These are phyloP conservation scores for Spodoptera picta DNA, from an alignment of 2,888 invertebrate species.

Conservation along the genomic window DNA sequence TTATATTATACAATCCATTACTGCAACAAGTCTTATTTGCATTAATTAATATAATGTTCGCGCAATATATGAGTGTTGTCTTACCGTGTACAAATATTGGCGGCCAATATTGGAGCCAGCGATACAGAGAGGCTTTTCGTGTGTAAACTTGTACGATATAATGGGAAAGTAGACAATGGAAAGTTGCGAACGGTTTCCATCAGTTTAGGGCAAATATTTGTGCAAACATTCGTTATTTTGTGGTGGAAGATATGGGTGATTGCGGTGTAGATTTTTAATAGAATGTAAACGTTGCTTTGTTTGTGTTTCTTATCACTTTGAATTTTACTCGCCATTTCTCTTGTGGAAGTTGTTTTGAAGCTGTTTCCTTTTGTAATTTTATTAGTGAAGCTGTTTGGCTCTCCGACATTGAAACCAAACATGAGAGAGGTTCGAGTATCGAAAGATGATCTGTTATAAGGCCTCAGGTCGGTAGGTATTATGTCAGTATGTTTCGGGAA, in stretches of 20 bases:
- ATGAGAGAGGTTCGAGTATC: no score
- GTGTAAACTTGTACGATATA: conserved; percentile 72
- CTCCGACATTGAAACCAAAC: no score
- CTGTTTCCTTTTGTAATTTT: no score
- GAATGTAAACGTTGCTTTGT: not conserved
- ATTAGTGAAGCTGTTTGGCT: no score
- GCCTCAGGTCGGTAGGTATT: no score
- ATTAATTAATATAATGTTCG: conserved; percentile 52
- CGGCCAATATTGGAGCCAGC: conserved; percentile 29
- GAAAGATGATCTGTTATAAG: no score
- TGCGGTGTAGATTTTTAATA: conserved; percentile 10
- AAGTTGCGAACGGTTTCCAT: conserved; percentile 65
- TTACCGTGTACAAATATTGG: conserved; percentile 40
- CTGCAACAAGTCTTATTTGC: conserved; percentile 43
- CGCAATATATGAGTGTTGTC: conserved; percentile 40
- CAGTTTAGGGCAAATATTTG: conserved; percentile 70
- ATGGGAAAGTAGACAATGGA: conserved; percentile 72
- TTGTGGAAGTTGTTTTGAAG: no score
- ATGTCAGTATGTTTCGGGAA: no score
- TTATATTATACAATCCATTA: conserved; percentile 52
- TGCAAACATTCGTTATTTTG: conserved; percentile 60
- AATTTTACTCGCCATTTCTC: no score
- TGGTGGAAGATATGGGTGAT: conserved; percentile 28
- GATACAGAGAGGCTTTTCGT: conserved; percentile 56
- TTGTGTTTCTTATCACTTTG: no score